These are phyloP conservation scores for Drosophila seclusa DNA, from an alignment of 2,888 invertebrate species.

Conservation along the genomic window DNA sequence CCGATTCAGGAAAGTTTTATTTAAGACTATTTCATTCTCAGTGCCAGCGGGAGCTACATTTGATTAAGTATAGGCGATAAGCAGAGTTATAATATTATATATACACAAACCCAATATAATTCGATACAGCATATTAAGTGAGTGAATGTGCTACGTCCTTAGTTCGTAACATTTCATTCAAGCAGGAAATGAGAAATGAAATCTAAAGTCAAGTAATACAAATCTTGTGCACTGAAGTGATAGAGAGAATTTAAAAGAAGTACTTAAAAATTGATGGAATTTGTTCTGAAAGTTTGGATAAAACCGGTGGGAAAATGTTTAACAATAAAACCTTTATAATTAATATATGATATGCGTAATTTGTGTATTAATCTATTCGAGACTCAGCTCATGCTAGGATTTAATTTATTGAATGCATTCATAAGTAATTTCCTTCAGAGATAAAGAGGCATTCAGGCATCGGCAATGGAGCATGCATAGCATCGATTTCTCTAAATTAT, in stretches of 20 bases:
- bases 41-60: too few species aligned
- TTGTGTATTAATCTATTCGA: neutral
- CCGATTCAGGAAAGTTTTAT: neutral
- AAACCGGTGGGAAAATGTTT: neutral
- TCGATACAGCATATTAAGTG: neutral
- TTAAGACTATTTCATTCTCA: neutral
- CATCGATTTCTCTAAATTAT: constrained; percentile 7
- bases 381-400: neutral
- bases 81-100: neutral
- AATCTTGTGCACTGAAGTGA: neutral
- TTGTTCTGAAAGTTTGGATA: neutral
- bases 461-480: neutral
- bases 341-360: neutral
- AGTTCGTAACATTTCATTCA: neutral
- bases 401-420: constrained; percentile 3
- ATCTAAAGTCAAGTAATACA: neutral
- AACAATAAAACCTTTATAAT: neutral
- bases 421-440: constrained; percentile 3
- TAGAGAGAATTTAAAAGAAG: neutral
- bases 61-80: neutral
- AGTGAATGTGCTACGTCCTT: neutral
- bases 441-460: neutral
- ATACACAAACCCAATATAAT: neutral
- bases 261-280: neutral
- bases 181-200: neutral